A percentile compares a stretch with the other conserved stretches of the same genome.
These are phyloP conservation scores for Sipha flava DNA, from an alignment of 1,140 invertebrate species.

Conservation along the genomic window DNA sequence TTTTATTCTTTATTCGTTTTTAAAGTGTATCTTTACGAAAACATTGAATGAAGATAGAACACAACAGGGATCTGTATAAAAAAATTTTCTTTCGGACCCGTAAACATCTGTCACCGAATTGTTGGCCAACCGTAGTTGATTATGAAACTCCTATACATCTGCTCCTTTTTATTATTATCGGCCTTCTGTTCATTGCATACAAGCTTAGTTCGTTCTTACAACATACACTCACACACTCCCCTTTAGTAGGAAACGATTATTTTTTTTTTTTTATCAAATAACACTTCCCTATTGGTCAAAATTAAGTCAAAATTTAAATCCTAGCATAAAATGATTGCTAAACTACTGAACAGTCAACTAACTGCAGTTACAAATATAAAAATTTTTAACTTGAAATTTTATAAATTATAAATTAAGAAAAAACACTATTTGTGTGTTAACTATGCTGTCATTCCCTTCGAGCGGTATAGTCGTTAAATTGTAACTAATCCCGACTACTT, in stretches of 20 bases:
- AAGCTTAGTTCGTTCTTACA: conserved; percentile 26
- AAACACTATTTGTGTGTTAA: too few species aligned
- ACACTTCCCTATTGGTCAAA: conserved; percentile 8
- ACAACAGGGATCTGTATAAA: not conserved
- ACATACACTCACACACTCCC: not conserved
- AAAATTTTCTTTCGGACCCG: conserved; percentile 10
- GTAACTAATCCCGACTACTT: too few species aligned
- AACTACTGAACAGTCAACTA: not conserved
- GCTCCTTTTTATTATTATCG: conserved; percentile 31
- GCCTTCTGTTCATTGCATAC: conserved; percentile 18
- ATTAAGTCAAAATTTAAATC: not conserved
- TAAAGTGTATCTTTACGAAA: not conserved
- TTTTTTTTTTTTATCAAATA: conserved; percentile 3
- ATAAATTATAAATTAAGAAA: too few species aligned
- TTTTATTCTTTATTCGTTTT: not conserved
- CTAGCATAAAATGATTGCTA: not conserved
- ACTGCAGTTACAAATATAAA: not conserved
- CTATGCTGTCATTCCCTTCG: too few species aligned
- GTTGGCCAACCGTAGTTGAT: conserved; percentile 31
- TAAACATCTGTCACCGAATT: conserved; percentile 24
- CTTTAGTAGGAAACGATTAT: conserved; percentile 12
- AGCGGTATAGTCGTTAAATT: too few species aligned
- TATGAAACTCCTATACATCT: conserved; percentile 29
- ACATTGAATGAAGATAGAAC: conserved; percentile 18
- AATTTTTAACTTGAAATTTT: not conserved